phyloP scores from a whole-genome alignment of 2,113 vertebrate genomes.

The Mionectes macconnelli region DNA sequence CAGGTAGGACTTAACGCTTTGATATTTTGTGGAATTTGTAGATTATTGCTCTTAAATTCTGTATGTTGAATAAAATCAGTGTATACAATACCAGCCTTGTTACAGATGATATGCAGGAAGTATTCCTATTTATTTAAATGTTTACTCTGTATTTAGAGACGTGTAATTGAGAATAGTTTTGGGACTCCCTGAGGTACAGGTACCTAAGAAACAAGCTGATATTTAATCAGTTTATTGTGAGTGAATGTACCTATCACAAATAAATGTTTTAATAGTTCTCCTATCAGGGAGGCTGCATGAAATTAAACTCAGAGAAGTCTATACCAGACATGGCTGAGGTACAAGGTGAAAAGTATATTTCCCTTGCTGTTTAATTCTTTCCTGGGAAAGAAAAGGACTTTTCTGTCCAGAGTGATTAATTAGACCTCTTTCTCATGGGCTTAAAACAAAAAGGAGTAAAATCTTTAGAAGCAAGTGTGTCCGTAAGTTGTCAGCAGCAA shows the following conservation, averaged over 20 bases:
- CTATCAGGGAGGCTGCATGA: neutral
- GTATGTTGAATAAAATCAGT: neutral
- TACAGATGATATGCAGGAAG: neutral
- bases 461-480: neutral
- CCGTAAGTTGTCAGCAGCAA: neutral
- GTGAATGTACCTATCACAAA: neutral
- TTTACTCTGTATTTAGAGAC: neutral
- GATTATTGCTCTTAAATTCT: neutral
- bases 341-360: neutral
- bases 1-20: neutral
- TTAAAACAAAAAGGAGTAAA: neutral
- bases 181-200: neutral
- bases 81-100: neutral
- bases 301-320: neutral
- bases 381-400: neutral
- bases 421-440: neutral
- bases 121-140: neutral
- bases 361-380: neutral
- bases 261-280: neutral
- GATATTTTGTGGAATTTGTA: neutral
- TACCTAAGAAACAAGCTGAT: neutral
- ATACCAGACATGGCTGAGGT: neutral
- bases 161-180: neutral
- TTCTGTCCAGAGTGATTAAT: neutral
- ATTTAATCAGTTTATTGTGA: neutral